Evolutionary conservation across 2,797 vertebrate genomes (phyloP).

Genomic region (Channallabes apus): DNA sequence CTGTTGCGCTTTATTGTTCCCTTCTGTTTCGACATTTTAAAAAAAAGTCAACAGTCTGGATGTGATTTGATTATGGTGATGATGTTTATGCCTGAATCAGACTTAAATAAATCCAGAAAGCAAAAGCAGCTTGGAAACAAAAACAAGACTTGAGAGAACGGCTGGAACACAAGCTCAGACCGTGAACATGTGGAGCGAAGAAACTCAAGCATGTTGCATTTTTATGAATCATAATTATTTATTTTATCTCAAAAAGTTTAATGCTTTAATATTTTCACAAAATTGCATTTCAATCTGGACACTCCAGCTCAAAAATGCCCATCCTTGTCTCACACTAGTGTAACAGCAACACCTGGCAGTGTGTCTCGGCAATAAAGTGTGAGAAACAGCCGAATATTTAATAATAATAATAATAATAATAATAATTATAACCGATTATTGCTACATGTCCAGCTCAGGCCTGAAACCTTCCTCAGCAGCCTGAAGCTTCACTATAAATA

Average conservation of each 20-base stretch:
- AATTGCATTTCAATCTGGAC: not conserved
- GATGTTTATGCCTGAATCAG: not conserved
- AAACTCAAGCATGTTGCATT: not conserved
- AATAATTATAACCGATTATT: not conserved
- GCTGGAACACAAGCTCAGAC: too few relatives aligned
- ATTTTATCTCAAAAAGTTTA: not conserved
- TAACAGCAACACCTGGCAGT: not conserved
- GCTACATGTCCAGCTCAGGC: not conserved
- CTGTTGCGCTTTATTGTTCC: not conserved
- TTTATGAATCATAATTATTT: not conserved
- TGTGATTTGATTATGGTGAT: not conserved
- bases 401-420: too few relatives aligned
- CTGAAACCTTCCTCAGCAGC: slow-evolving; percentile 21
- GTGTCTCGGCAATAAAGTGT: too few relatives aligned
- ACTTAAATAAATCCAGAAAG: not conserved
- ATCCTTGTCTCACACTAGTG: not conserved
- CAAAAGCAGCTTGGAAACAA: not conserved
- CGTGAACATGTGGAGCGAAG: not conserved
- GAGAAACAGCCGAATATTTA: not conserved
- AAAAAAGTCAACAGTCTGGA: not conserved
- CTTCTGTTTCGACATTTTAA: not conserved
- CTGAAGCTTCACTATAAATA: slow-evolving; percentile 53
- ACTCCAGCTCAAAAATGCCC: not conserved
- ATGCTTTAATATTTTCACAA: not conserved
- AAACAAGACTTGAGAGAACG: not conserved